Conservation (phyloP, 2,888 invertebrate species). For the Melangyna quadrimaculata region DNA sequence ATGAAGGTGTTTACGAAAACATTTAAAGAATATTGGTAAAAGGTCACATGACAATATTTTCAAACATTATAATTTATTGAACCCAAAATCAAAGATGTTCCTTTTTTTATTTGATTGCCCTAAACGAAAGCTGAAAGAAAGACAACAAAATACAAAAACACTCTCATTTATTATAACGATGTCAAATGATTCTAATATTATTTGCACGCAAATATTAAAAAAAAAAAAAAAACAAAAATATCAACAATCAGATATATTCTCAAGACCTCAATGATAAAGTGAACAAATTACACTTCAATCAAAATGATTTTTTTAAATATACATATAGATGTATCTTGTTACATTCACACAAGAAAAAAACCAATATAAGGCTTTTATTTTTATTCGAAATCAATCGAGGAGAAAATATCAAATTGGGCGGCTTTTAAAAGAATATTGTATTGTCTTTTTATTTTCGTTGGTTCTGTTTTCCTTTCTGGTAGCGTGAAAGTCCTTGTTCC, state of each 20-base stretch:
- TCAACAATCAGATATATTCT: neutral
- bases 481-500: slow-evolving; percentile 5
- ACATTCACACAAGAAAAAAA: neutral
- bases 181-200: neutral
- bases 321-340: neutral
- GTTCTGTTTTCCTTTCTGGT: neutral
- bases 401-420: neutral
- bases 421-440: neutral
- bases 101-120: neutral
- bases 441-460: neutral
- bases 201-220: neutral
- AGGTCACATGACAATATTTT: neutral
- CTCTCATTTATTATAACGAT: neutral
- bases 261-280: neutral
- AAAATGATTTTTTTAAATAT: too few species aligned
- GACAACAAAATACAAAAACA: too few species aligned
- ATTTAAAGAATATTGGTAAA: neutral
- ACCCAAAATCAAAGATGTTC: neutral
- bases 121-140: neutral
- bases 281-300: neutral
- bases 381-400: neutral
- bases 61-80: neutral
- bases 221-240: neutral
- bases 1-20: too few species aligned
- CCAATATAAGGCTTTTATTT: neutral